Evolutionary conservation across 2,888 invertebrate species (phyloP).

Genomic region (Clusia tigrina): DNA sequence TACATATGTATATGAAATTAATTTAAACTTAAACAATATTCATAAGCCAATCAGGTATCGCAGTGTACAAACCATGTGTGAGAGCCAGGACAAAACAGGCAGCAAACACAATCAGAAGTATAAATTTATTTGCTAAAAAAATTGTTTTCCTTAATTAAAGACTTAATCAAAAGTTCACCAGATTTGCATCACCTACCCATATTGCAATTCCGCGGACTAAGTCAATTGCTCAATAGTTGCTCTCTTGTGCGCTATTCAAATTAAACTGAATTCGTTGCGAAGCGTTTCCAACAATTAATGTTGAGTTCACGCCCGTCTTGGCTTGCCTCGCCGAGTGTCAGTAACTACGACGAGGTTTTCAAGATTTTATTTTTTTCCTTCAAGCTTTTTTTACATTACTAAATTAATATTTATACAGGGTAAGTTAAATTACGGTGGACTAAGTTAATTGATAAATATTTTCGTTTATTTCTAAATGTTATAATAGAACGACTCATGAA

Average conservation of each 20-base stretch:
- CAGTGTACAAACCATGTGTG: background rate
- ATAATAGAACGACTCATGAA: no score
- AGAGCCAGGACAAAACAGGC: conserved; percentile 2
- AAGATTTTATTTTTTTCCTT: background rate
- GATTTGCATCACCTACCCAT: background rate
- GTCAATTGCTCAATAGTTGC: conserved; percentile 2
- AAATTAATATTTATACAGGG: no score
- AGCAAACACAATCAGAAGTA: background rate
- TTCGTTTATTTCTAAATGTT: no score
- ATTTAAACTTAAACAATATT: background rate
- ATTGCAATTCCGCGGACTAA: background rate
- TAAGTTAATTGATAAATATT: no score
- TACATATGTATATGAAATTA: conserved; percentile 11
- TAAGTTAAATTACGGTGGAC: no score
- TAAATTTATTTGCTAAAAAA: conserved; percentile 33
- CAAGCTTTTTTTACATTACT: background rate
- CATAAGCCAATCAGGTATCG: background rate
- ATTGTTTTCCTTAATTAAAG: conserved; percentile 6
- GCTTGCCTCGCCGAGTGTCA: no score
- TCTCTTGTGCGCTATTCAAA: conserved; percentile 26
- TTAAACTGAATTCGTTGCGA: conserved; percentile 23
- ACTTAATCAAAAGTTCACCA: conserved; percentile 2
- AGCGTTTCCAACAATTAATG: no score
- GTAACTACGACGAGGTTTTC: no score
- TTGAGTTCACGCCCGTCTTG: no score